phyloP scores from a whole-genome alignment of 2,888 invertebrate species.

The Stenurella melanura region DNA sequence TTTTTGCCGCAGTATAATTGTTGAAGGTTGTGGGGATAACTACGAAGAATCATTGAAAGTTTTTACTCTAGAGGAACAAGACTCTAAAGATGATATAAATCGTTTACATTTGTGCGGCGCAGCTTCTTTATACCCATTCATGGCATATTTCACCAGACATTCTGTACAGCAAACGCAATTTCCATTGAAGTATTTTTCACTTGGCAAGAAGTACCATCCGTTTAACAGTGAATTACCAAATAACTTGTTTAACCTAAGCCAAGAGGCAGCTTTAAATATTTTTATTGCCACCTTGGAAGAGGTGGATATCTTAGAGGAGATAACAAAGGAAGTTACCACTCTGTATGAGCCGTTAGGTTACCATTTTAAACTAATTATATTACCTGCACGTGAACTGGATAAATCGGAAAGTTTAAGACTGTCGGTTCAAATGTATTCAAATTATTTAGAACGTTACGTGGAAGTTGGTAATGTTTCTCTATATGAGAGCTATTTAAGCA shows the following conservation, averaged over 20 bases:
- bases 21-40: slow-evolving; percentile 83
- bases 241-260: slow-evolving; percentile 80
- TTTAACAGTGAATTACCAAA: slow-evolving; percentile 65
- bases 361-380: slow-evolving; percentile 80
- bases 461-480: slow-evolving; percentile 85
- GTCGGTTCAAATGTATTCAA: slow-evolving; percentile 85
- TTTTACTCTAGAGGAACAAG: slow-evolving; percentile 78
- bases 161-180: slow-evolving; percentile 77
- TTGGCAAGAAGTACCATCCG: slow-evolving; percentile 83
- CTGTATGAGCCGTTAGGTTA: slow-evolving; percentile 81
- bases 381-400: slow-evolving; percentile 78
- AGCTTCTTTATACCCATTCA: slow-evolving; percentile 82
- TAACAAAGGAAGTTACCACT: slow-evolving; percentile 74
- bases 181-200: slow-evolving; percentile 82
- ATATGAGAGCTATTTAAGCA: slow-evolving; percentile 84
- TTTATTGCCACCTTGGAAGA: slow-evolving; percentile 77
- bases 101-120: slow-evolving; percentile 85
- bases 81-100: slow-evolving; percentile 75
- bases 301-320: slow-evolving; percentile 75
- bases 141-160: slow-evolving; percentile 84
- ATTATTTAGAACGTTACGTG: slow-evolving; percentile 78
- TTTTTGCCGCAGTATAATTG: slow-evolving; percentile 83
- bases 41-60: slow-evolving; percentile 76
- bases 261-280: slow-evolving; percentile 81
- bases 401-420: slow-evolving; percentile 82